A percentile compares a stretch with the other conserved stretches of the same genome.
These are phyloP conservation scores for Gambelia wislizenii DNA, from an alignment of 2,797 vertebrate genomes.

Conservation along the genomic window DNA sequence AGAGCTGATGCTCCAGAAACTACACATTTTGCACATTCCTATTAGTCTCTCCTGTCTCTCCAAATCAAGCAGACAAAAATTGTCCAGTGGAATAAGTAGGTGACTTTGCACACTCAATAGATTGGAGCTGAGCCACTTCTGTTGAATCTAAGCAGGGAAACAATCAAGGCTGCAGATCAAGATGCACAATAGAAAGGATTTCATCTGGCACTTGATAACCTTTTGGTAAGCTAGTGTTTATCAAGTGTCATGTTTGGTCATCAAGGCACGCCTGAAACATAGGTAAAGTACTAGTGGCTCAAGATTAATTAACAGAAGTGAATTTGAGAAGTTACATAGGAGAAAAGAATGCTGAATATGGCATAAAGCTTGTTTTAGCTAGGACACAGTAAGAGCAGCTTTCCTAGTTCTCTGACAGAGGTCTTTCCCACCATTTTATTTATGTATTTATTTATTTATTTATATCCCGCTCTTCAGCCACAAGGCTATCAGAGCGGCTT, in stretches of 20 bases:
- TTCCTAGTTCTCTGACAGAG: neutral
- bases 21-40: neutral
- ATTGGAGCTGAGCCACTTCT: neutral
- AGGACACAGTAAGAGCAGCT: neutral
- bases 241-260: neutral
- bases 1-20: neutral
- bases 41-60: conserved; percentile 34
- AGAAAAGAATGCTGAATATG: neutral
- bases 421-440: neutral
- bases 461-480: too few species aligned
- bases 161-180: neutral
- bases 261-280: neutral
- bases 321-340: neutral
- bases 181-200: conserved; percentile 5
- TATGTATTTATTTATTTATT: too few species aligned
- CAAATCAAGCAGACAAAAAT: conserved; percentile 31
- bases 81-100: neutral
- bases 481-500: too few species aligned
- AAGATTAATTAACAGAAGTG: neutral
- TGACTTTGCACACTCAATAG: conserved; percentile 34
- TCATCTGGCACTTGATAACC: rapidly evolving
- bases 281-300: neutral
- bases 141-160: conserved; percentile 4
- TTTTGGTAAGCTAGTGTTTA: neutral
- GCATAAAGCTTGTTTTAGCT: neutral